Base-by-base conservation (phyloP, 92 coral and sea anemone genomes). In the Paramuricea clavata region DNA sequence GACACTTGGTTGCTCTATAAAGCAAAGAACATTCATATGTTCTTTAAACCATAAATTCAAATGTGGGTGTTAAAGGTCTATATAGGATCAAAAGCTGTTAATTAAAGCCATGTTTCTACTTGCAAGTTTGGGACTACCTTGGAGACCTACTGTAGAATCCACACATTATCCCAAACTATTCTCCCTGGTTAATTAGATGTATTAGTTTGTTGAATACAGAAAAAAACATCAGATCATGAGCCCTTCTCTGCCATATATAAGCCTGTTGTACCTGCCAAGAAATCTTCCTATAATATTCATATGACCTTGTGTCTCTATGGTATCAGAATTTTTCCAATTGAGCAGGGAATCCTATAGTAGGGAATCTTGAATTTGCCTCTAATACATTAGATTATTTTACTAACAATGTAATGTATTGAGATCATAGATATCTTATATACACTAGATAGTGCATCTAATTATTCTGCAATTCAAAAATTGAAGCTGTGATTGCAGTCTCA, bases 81-180 rank as follows among this genome's bases (percentile, higher is more conserved):
- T 57, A n/a, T 57, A 4, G 44, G 65, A 15, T n/a, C 65, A 57
- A 57, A 57, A 57, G 65, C 7, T 19, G 27, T n/a, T 57, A n/a
- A n/a, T n/a, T n/a, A 57, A 57, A n/a, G 65, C 11, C 65, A 4
- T n/a, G 65, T 57, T 21, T 57, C 65, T 57, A 57, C 65, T n/a
- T 57, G 31, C 65, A 57, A 26, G 65, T 23, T 19, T 57, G 65
- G 65, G 65, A 57, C 17, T 25, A 11, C 31, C 5, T 57, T 57
- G 65, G 65, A 19, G 13, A 57, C 31, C 3, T 57, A 57, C 65
- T 57, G 31, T 57, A 57, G 16, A 23, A 57, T 57, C 13, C 65
- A 57, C 26, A 21, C 13, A 57, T 57, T 57, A 47, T 47, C 52
- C 52, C 52, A 9, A 6, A 15, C 65, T n/a, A n/a, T n/a, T n/a